Base-by-base conservation (phyloP, 2,888 invertebrate genomes). In the Trypoxylon attenuatum region DNA sequence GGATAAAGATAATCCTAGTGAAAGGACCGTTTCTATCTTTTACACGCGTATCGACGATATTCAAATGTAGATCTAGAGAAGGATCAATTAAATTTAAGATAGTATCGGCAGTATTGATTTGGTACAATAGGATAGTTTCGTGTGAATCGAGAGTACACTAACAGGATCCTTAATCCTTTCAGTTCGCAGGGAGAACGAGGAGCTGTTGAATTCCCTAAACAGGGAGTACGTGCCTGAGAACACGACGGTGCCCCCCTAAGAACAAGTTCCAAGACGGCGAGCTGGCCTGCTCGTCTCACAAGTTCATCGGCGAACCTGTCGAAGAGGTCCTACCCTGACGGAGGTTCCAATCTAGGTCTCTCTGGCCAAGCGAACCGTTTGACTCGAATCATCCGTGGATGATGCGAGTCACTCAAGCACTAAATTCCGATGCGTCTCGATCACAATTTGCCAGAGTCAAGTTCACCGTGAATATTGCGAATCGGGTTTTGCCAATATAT, bases 141-240 rank as follows among this genome's bases (percentile, higher is more conserved):
- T n/a, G n/a, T n/a, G n/a, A n/a, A n/a, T n/a, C n/a, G n/a, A n/a
- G n/a, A n/a, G n/a, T n/a, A n/a, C n/a, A n/a, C n/a, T n/a, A n/a
- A n/a, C 39, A 25, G 6, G 19, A 19, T 45, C 33, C 51, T 27
- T 42, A 23, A 38, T 21, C 88, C 88, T 90, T 91, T 77, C 91
- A 95, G 95, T 95, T 87, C 94, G 95, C 80, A 94, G 93, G 89
- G 94, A 95, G 90, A 95, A 95, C 89, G 94, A 95, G 89, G 94
- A 94, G 88, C 90, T 94, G 88, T 91, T 94, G 90, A 94, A 94
- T 88, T 93, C 92, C 80, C 89, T 93, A 87, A 92, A 93, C 88
- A 84, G 86, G 58, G 84, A 84, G 52, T 69, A 71, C 43, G 70
- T 79, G 73, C 79, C 79, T 23, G 81, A 66, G 51, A 86, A 86